Evolutionary conservation across 2,113 vertebrate species (phyloP).

Genomic region (Cavia aperea): DNA sequence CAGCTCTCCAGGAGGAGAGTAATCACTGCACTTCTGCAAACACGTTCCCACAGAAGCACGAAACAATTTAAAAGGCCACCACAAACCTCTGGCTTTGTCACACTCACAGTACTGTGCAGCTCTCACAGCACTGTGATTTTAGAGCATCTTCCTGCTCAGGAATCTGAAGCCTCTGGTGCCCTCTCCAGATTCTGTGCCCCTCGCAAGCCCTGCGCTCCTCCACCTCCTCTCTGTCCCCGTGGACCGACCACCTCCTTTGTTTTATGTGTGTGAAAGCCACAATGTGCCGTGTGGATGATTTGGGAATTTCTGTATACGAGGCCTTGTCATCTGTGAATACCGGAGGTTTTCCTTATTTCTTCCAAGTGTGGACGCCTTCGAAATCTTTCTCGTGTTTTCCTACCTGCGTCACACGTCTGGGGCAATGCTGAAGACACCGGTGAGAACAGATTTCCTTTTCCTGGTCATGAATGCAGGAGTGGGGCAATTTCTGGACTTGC

Average conservation of each 20-base stretch:
- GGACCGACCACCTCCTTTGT: not conserved
- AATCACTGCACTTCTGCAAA: too few relatives aligned
- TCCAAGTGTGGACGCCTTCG: not conserved
- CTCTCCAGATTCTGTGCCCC: not conserved
- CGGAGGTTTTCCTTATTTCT: not conserved
- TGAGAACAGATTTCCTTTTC: not conserved
- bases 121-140: not conserved
- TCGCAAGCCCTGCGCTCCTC: not conserved
- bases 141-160: too few relatives aligned
- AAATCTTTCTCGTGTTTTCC: not conserved
- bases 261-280: not conserved
- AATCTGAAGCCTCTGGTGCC: fast-evolving
- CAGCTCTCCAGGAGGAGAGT: not conserved
- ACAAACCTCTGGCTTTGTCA: not conserved
- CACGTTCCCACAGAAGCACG: not conserved
- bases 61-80: not conserved
- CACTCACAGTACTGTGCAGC: not conserved
- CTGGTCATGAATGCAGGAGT: not conserved
- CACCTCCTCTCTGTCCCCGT: not conserved
- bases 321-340: not conserved
- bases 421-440: not conserved
- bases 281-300: not conserved
- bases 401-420: fast-evolving
- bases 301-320: not conserved
- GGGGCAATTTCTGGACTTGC: not conserved